Evolutionary conservation across 2,113 vertebrate genomes (phyloP), one percentile per base, ranked within the genome.

Genomic region (Anhinga anhinga): DNA sequence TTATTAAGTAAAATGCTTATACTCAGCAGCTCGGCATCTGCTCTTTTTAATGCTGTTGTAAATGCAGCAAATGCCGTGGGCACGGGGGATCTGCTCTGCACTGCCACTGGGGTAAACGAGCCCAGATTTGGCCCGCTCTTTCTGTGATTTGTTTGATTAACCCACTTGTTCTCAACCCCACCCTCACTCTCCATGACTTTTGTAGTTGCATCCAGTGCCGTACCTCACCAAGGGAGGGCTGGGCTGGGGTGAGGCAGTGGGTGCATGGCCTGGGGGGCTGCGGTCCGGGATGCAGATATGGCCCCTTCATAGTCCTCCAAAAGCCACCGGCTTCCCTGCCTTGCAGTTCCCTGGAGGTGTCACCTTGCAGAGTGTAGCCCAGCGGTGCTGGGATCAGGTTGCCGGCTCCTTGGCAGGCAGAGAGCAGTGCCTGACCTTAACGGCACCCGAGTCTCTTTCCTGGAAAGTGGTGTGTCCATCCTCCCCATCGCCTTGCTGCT

Each of bases 241-340:
- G 76, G 73, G 86, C 69, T 70, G 83, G 84, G 85, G 27, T 1
- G 20, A 77, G 81, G 69, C 82, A 22, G 9, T 0, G 10, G 38
- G n/a, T 4, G 5, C 84, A 4, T 1, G 27, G 50, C 45, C 74
- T 1, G 15, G 59, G 82, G 11, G 11, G 36, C 63, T 83, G 62
- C 5, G 3, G 16, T 34, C 25, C 5, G 25, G 79, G 66, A 15
- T 72, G 50, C 6, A 52, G 26, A 2, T 5, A 3, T 3, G 5
- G 23, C 15, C 65, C 79, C 50, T 1, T 6, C 15, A 0, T 0
- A n/a, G 5, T 4, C 42, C 38, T 78, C 63, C 1, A 0, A 67
- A 44, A 72, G 73, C 73, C 83, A 34, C 30, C 55, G 9, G 20
- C 49, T 8, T 4, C 45, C 66, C 81, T 74, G 65, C 26, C 61